phyloP scores from a whole-genome alignment of 2,797 vertebrate genomes.

The Myotis vivesi region DNA sequence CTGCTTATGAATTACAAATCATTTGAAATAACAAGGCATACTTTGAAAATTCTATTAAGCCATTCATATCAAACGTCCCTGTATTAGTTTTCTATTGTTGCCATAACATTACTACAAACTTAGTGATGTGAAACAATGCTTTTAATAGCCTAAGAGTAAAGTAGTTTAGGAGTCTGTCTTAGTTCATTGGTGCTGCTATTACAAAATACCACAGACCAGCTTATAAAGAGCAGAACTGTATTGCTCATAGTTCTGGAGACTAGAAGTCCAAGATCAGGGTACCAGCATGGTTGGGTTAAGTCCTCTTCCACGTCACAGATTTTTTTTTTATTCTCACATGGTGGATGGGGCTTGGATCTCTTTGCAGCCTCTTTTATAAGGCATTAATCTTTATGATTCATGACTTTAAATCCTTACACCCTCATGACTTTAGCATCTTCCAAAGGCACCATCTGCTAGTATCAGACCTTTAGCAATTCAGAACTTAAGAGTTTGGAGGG shows the following conservation, averaged over 20 bases:
- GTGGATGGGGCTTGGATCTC: not conserved
- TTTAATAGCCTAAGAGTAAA: not conserved
- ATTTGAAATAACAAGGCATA: not conserved
- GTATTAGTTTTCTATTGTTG: not conserved
- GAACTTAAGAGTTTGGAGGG: not conserved
- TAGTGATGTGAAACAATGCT: not conserved
- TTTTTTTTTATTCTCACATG: not conserved
- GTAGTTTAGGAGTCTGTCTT: not conserved
- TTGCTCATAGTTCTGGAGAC: not conserved
- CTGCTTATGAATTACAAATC: conserved; percentile 24
- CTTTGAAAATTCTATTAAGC: conserved; percentile 1
- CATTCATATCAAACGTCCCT: not conserved
- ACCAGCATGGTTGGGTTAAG: not conserved
- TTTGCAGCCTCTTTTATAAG: not conserved
- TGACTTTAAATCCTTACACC: not conserved
- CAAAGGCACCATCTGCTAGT: not conserved
- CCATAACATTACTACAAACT: not conserved
- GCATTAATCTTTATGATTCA: not conserved
- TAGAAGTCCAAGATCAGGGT: not conserved
- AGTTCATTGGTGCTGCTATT: not conserved
- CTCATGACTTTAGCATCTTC: not conserved
- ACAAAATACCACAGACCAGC: not conserved
- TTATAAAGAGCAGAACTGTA: not conserved
- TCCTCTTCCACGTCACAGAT: not conserved
- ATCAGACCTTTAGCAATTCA: not conserved